A percentile compares a stretch with the other conserved stretches of the same genome.
phyloP scores from a whole-genome alignment of 2,113 vertebrate species.

The Brachirus orientalis region DNA sequence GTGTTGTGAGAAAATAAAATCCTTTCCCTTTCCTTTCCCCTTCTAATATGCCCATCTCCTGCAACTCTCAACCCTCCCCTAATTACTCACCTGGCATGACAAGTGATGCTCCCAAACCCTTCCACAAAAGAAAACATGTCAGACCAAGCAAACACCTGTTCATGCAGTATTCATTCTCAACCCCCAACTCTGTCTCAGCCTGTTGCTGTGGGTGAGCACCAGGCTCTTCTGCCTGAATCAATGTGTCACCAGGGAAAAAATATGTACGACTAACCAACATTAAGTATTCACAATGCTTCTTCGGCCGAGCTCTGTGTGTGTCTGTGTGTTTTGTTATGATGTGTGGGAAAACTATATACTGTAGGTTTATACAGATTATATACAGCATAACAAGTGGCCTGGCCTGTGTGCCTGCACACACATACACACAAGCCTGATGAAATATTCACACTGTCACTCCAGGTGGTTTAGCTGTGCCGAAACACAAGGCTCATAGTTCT shows the following conservation, averaged over 20 bases:
- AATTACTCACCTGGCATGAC: constrained; percentile 27
- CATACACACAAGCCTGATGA: constrained; percentile 16
- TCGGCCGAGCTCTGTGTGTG: constrained; percentile 3
- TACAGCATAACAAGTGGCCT: background rate
- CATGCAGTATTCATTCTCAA: background rate
- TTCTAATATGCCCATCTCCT: background rate
- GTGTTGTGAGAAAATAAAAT: no score
- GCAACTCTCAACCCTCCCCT: background rate
- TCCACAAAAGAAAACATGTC: constrained; percentile 19
- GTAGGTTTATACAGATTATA: background rate
- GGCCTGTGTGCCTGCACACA: background rate
- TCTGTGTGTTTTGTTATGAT: background rate
- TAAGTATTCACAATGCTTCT: constrained; percentile 55
- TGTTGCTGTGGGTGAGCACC: constrained; percentile 18
- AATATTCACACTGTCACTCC: constrained; percentile 32
- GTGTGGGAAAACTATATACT: background rate
- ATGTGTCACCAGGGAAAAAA: constrained; percentile 27
- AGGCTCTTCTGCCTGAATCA: constrained; percentile 14
- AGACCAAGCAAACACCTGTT: constrained; percentile 9
- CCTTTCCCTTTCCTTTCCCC: background rate
- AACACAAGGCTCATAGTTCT: constrained; percentile 8
- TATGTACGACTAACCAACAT: constrained; percentile 34
- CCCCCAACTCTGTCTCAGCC: background rate
- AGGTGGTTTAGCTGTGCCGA: constrained; percentile 1
- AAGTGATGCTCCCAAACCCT: constrained; percentile 5